Evolutionary conservation across 2,888 invertebrate species (phyloP).

Genomic region (Drosophila ochracea): DNA sequence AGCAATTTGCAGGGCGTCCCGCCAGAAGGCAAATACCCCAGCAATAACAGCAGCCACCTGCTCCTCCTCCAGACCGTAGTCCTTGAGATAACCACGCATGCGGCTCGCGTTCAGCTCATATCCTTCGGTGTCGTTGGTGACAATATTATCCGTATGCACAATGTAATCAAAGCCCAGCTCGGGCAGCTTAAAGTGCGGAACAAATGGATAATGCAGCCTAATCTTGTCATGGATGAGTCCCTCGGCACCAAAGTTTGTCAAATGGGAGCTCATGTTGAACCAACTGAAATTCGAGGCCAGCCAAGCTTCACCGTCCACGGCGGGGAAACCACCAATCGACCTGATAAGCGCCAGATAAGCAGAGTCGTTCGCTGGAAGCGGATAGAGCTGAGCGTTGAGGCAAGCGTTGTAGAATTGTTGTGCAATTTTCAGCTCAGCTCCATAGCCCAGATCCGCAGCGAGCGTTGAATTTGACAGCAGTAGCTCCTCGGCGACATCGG

Average conservation of each 20-base stretch:
- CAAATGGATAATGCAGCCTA: conserved; percentile 69
- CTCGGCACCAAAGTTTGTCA: conserved; percentile 73
- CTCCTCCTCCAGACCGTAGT: conserved; percentile 66
- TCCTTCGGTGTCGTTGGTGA: conserved; percentile 71
- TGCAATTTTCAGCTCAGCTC: conserved; percentile 69
- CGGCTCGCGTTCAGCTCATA: conserved; percentile 73
- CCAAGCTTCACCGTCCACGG: conserved; percentile 77
- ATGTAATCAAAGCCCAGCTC: conserved; percentile 80
- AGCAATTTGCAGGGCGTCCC: conserved; percentile 53
- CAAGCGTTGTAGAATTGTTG: conserved; percentile 77
- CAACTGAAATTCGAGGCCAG: conserved; percentile 75
- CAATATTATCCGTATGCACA: conserved; percentile 79
- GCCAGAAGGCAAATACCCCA: conserved; percentile 77
- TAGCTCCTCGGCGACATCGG: conserved; percentile 54
- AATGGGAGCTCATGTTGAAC: conserved; percentile 83
- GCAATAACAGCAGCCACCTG: conserved; percentile 57
- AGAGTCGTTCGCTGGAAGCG: conserved; percentile 67
- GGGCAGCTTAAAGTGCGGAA: conserved; percentile 78
- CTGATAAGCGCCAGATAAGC: conserved; percentile 78
- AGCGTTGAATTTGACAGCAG: conserved; percentile 47
- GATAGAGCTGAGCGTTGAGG: conserved; percentile 68
- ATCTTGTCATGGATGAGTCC: conserved; percentile 73
- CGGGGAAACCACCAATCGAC: conserved; percentile 83
- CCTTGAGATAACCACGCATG: conserved; percentile 74
- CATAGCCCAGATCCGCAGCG: conserved; percentile 58